A percentile compares a stretch with the other conserved stretches of the same genome.
Evolutionary conservation across 2,888 invertebrate genomes (phyloP).

Genomic region (Hypomecis atomaria): DNA sequence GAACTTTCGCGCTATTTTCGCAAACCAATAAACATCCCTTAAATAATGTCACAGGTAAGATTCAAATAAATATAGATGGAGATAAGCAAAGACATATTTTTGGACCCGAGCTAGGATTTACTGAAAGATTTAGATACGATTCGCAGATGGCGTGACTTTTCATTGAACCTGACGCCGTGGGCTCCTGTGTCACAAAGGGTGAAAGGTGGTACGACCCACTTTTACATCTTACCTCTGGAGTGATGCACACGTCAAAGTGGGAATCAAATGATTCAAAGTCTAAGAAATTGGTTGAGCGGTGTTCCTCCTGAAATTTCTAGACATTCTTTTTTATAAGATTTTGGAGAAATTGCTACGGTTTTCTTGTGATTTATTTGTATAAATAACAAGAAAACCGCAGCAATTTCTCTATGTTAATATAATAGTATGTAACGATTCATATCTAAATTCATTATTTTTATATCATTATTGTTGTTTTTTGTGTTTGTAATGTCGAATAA

Average conservation of each 20-base stretch:
- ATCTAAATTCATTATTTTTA: too few relatives aligned
- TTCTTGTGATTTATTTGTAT: too few relatives aligned
- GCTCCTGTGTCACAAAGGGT: conserved; percentile 34
- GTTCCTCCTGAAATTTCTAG: not conserved
- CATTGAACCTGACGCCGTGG: conserved; percentile 38
- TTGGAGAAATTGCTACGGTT: too few relatives aligned
- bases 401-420: too few relatives aligned
- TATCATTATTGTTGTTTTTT: too few relatives aligned
- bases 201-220: conserved; percentile 22
- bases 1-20: too few relatives aligned
- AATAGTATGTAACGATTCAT: too few relatives aligned
- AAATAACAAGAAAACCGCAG: too few relatives aligned
- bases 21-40: conserved; percentile 11
- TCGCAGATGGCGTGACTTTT: conserved; percentile 40
- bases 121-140: conserved; percentile 42
- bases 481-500: too few relatives aligned
- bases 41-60: conserved; percentile 25
- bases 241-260: not conserved
- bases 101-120: conserved; percentile 40
- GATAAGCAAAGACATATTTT: conserved; percentile 43
- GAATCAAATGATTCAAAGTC: conserved; percentile 10
- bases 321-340: not conserved
- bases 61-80: conserved; percentile 36
- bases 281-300: not conserved
- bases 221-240: conserved; percentile 18